Evolutionary conservation across 30 jellyfish, hydroid and myxozoan genomes (phyloP).

Genomic region (Aurelia aurita complex sp. Pacific): DNA sequence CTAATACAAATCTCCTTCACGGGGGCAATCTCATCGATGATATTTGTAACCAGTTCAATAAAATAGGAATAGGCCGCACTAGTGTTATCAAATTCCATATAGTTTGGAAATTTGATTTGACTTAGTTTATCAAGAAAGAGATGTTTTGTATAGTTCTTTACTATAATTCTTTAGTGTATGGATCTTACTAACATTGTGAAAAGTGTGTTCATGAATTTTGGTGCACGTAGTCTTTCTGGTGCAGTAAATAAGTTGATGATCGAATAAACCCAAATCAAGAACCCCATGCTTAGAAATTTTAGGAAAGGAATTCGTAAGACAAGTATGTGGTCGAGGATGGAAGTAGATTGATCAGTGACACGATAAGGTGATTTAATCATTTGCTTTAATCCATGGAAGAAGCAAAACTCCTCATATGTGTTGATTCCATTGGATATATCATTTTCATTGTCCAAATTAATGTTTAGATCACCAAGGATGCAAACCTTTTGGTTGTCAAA

Average conservation of each 20-base stretch:
- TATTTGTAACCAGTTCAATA: background rate
- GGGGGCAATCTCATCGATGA: too few species aligned
- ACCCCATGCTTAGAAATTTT: background rate
- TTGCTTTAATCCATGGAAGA: slow-evolving; percentile 3
- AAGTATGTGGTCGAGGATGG: slow-evolving; percentile 5
- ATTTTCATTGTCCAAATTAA: background rate
- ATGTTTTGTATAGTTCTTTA: background rate
- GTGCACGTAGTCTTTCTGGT: background rate
- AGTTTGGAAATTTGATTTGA: background rate
- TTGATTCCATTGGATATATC: background rate
- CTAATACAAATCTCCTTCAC: too few species aligned
- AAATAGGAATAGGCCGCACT: background rate
- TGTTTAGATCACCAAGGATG: background rate
- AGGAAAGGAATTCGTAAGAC: background rate
- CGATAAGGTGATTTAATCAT: slow-evolving; percentile 1
- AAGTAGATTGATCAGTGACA: background rate
- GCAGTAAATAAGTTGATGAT: background rate
- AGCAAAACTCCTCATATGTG: slow-evolving; percentile 3
- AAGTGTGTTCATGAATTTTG: background rate
- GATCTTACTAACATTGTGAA: background rate
- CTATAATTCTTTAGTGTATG: background rate
- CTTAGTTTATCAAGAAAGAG: too few species aligned
- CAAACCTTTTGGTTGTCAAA: too few species aligned
- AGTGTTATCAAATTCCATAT: background rate
- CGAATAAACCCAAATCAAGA: slow-evolving; percentile 9